These are phyloP conservation scores for Antedon bifida DNA, from an alignment of 35 echinoderm and acorn worm genomes.

Conservation along the genomic window DNA sequence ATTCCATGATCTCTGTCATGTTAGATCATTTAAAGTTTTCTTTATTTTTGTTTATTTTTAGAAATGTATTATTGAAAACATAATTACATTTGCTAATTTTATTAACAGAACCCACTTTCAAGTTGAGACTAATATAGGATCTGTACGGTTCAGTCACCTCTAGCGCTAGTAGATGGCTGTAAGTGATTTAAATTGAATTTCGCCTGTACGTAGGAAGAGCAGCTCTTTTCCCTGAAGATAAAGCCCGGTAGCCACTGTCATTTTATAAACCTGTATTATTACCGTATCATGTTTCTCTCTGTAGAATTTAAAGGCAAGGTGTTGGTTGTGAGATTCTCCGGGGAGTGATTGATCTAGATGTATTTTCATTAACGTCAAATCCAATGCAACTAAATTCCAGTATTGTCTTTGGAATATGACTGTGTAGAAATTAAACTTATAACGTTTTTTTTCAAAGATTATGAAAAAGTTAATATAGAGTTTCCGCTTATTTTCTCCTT, in stretches of 20 bases:
- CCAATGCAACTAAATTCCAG: background rate
- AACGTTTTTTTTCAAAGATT: too few species aligned
- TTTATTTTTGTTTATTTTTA: too few species aligned
- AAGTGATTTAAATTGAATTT: background rate
- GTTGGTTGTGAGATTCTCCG: background rate
- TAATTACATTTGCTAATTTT: too few species aligned
- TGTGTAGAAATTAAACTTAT: background rate
- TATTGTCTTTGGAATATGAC: background rate
- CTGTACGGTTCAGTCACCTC: background rate
- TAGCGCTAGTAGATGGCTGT: background rate
- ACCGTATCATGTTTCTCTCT: background rate
- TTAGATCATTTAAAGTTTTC: too few species aligned
- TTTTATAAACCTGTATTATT: background rate
- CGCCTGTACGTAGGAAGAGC: background rate
- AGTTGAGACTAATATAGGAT: background rate
- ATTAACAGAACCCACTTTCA: background rate
- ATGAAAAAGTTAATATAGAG: too few species aligned
- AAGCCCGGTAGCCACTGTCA: background rate
- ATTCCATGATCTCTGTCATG: too few species aligned
- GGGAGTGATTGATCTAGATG: background rate
- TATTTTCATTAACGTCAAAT: background rate
- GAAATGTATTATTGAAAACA: too few species aligned
- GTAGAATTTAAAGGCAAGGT: background rate
- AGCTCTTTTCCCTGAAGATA: background rate
- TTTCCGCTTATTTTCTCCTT: background rate